phyloP scores from a whole-genome alignment of 2,888 invertebrate genomes.

The Sussaba pulchella region DNA sequence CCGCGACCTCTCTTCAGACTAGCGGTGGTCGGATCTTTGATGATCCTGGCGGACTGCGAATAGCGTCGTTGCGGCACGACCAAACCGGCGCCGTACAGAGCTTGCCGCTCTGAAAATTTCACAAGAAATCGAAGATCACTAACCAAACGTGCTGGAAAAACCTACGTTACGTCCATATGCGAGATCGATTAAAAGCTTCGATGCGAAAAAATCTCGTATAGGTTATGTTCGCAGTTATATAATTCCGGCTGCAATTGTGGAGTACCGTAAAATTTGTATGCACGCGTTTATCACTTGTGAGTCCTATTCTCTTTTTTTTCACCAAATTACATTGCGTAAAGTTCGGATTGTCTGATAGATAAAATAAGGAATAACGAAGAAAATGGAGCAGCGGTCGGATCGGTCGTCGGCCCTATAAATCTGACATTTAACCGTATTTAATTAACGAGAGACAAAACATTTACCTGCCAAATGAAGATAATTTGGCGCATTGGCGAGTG shows the following conservation, averaged over 20 bases:
- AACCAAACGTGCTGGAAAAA: not conserved
- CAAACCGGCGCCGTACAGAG: not conserved
- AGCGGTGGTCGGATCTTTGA: constrained; percentile 83
- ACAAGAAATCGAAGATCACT: not conserved
- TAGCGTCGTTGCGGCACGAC: constrained; percentile 75
- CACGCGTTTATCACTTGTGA: too few relatives aligned
- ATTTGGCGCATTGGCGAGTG: constrained; percentile 19
- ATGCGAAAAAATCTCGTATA: not conserved
- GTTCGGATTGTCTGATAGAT: not conserved
- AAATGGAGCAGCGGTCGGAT: not conserved
- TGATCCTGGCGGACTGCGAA: constrained; percentile 73
- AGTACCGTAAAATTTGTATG: not conserved
- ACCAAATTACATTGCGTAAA: not conserved
- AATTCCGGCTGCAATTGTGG: not conserved
- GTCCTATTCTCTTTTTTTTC: not conserved
- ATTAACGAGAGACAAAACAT: not conserved
- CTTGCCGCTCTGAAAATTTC: constrained; percentile 25
- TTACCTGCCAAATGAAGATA: constrained; percentile 50
- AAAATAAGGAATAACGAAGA: not conserved
- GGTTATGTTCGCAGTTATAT: constrained; percentile 29
- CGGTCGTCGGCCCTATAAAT: not conserved
- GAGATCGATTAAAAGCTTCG: not conserved
- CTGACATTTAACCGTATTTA: not conserved
- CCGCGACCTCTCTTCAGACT: constrained; percentile 93
- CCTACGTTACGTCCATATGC: not conserved